Evolutionary conservation across 2,888 invertebrate species (phyloP).

Genomic region (Trissonchulus sp.): DNA sequence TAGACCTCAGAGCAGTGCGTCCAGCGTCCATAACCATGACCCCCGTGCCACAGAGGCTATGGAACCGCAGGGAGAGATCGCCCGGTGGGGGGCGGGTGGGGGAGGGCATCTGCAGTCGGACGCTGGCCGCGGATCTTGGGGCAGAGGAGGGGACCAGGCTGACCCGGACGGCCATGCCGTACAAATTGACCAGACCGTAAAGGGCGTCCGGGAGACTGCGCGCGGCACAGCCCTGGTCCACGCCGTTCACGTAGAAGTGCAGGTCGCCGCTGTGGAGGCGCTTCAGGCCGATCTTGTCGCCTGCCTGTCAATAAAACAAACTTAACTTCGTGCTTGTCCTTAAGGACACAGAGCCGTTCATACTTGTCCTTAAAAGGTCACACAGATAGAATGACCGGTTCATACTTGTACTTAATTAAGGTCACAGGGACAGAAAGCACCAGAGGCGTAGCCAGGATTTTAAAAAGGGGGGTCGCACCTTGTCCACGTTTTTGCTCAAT

Average conservation of each 20-base stretch:
- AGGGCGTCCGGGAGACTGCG: conserved; percentile 71
- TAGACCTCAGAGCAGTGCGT: background rate
- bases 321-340: too few relatives aligned
- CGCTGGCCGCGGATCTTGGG: too few relatives aligned
- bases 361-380: too few relatives aligned
- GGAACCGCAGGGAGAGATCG: background rate
- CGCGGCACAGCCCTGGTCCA: conserved; percentile 84
- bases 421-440: too few relatives aligned
- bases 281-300: conserved; percentile 86
- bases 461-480: too few relatives aligned
- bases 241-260: conserved; percentile 85
- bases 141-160: background rate
- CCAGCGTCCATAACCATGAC: conserved; percentile 14
- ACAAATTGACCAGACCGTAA: conserved; percentile 90
- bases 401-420: too few relatives aligned
- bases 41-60: conserved; percentile 63
- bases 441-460: too few relatives aligned
- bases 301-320: conserved; percentile 61
- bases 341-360: too few relatives aligned
- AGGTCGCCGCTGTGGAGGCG: conserved; percentile 73
- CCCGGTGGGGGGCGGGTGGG: background rate
- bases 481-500: too few relatives aligned
- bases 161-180: conserved; percentile 84
- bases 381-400: too few relatives aligned
- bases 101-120: too few relatives aligned